A percentile compares a stretch with the other conserved stretches of the same genome.
Evolutionary conservation across 2,888 invertebrate genomes (phyloP).

Genomic region (Unio pictorum): DNA sequence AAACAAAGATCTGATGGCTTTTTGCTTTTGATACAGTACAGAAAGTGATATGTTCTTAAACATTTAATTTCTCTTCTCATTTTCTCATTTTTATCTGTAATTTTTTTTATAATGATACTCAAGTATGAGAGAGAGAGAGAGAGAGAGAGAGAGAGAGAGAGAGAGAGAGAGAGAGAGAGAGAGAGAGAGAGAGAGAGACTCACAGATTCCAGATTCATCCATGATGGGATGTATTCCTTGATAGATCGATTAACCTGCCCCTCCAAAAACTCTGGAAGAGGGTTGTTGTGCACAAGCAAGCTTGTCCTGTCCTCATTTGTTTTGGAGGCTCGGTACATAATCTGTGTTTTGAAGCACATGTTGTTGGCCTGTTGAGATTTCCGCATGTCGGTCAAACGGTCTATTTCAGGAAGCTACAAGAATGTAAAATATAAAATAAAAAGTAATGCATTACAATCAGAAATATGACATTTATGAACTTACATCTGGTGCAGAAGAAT

Average conservation of each 20-base stretch:
- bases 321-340: constrained; percentile 66
- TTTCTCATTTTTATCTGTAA: too few species aligned
- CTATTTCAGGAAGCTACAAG: constrained; percentile 62
- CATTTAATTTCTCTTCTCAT: too few species aligned
- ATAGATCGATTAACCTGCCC: constrained; percentile 43
- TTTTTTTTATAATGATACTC: too few species aligned
- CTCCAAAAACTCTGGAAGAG: constrained; percentile 57
- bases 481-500: too few species aligned
- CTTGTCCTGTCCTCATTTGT: constrained; percentile 62
- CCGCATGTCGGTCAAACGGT: constrained; percentile 51
- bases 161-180: not conserved
- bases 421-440: too few species aligned
- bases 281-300: constrained; percentile 65
- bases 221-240: constrained; percentile 58
- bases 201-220: constrained; percentile 40
- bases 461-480: too few species aligned
- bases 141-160: not conserved
- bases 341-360: constrained; percentile 60
- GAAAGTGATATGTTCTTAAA: too few species aligned
- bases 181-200: constrained; percentile 5
- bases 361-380: constrained; percentile 41
- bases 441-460: not conserved
- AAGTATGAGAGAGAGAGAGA: too few species aligned
- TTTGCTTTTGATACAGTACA: too few species aligned
- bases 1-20: too few species aligned